Evolutionary conservation across 2,113 vertebrate species (phyloP), one percentile per base, ranked within the genome.

Genomic region (Callopanchax toddi): DNA sequence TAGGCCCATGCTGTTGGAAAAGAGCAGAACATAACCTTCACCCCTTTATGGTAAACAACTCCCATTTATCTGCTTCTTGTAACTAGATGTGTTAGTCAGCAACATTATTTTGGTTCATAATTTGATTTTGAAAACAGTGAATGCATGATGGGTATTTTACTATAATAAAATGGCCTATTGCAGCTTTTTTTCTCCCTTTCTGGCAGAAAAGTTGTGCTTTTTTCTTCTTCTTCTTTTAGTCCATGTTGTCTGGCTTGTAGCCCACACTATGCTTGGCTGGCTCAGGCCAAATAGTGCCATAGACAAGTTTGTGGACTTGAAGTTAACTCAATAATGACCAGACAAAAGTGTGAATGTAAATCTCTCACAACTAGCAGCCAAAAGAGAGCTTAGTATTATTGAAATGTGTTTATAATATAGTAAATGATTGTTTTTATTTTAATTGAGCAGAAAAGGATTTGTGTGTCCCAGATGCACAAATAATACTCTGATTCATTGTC

Each of bases 261-360:
- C 63, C 56, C 71, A 59, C 65, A 67, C 71, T 81, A 20, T 73
- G 52, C 53, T 70, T 61, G 59, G 52, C 55, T 82, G 75, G 73
- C 71, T 73, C 68, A 71, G 62, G 62, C 74, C 25, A 12, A n/a
- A 56, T 48, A 17, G 53, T 75, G 69, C 60, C 66, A 57, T 68
- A 50, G 72, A 74, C 70, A 80, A 80, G 76, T 87, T 83, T 66
- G 68, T 72, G 71, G 78, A 68, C 63, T 76, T 76, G 34, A 60
- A 64, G 48, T 89, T 84, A 84, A 89, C 81, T 75, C 81, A 86
- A 52, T 83, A 84, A 25, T 77, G 74, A 70, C 81, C 78, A 71
- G 54, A 71, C 67, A 53, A 48, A 82, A 75, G 48, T 60, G 0
- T 43, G 56, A 73, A 52, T 36, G 26, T 67, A 23, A 25, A 52